phyloP scores from a whole-genome alignment of 2,888 invertebrate species.

The Chironomus tentans region DNA sequence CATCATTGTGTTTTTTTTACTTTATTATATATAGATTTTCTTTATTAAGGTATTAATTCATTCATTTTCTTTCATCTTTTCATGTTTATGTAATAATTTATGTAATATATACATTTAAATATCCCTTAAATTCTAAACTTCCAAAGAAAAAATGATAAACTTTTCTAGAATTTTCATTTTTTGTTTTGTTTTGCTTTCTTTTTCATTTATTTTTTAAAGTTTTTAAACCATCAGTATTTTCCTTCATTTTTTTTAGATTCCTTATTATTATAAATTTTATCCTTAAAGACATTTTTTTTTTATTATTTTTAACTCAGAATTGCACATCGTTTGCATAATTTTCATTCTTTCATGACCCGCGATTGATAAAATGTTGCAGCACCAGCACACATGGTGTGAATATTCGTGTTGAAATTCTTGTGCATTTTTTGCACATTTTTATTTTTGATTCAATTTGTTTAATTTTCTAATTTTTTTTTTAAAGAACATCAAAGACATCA shows the following conservation, averaged over 20 bases:
- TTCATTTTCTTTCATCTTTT: constrained; percentile 2
- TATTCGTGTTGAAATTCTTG: neutral
- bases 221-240: neutral
- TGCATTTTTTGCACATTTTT: neutral
- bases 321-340: constrained; percentile 23
- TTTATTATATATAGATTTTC: neutral
- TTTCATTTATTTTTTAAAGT: neutral
- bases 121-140: constrained; percentile 23
- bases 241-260: neutral
- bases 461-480: constrained; percentile 26
- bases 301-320: constrained; percentile 10
- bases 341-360: neutral
- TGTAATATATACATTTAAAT: constrained; percentile 26
- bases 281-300: constrained; percentile 17
- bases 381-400: neutral
- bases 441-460: constrained; percentile 26
- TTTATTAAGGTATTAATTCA: constrained; percentile 1
- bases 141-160: constrained; percentile 26
- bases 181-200: constrained; percentile 9
- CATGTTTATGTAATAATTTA: constrained; percentile 11
- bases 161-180: neutral
- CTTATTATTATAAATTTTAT: neutral
- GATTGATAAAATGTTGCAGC: neutral
- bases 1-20: neutral
- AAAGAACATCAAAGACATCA: constrained; percentile 27